These are phyloP conservation scores for Norana najaformis DNA, from an alignment of 2,888 invertebrate genomes.

Conservation along the genomic window DNA sequence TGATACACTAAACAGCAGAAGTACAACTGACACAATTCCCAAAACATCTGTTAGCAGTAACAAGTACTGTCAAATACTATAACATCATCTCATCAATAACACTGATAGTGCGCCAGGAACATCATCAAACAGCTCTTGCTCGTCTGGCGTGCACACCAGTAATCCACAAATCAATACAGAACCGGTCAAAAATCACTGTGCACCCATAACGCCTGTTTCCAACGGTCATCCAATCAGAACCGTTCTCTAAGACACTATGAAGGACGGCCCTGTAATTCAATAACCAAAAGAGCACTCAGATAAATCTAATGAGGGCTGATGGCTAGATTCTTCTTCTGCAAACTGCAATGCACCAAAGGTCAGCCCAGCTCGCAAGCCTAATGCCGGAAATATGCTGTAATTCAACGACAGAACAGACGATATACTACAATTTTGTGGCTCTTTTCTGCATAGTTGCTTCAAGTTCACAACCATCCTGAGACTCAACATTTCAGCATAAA, in stretches of 20 bases:
- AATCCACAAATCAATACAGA: background rate
- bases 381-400: background rate
- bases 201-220: constrained; percentile 6
- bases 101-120: background rate
- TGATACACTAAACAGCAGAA: background rate
- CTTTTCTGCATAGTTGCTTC: background rate
- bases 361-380: background rate
- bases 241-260: background rate
- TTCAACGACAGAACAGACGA: background rate
- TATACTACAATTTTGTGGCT: background rate
- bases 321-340: background rate
- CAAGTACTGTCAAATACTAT: background rate
- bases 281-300: constrained; percentile 3
- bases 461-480: background rate
- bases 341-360: constrained; percentile 3
- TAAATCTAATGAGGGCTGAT: constrained; percentile 7
- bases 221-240: constrained; percentile 7
- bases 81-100: constrained; percentile 13
- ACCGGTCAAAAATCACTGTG: background rate
- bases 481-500: constrained; percentile 4
- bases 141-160: background rate
- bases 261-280: constrained; percentile 13
- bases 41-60: background rate
- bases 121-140: constrained; percentile 13
- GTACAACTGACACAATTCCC: background rate